These are phyloP conservation scores for Megathymus violae DNA, from an alignment of 1,140 invertebrate species.

Conservation along the genomic window DNA sequence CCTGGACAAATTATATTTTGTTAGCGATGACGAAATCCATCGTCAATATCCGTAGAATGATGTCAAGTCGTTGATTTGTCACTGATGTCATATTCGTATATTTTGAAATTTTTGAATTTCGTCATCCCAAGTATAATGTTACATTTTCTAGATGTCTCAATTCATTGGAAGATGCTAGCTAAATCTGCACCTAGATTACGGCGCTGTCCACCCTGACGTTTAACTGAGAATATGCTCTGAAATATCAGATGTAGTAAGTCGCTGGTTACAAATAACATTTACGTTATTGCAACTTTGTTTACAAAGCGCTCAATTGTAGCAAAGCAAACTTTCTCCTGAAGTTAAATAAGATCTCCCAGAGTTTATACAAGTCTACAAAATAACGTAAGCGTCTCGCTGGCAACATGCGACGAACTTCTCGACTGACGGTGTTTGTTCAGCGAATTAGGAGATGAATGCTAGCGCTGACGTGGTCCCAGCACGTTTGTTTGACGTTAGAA, in stretches of 20 bases:
- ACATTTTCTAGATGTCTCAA: too few species aligned
- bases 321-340: conserved; percentile 54
- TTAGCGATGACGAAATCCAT: too few species aligned
- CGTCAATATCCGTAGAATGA: too few species aligned
- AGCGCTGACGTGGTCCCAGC: conserved; percentile 51
- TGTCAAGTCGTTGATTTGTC: too few species aligned
- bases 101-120: too few species aligned
- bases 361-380: conserved; percentile 68
- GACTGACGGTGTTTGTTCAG: conserved; percentile 67
- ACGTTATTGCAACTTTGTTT: conserved; percentile 35
- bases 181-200: conserved; percentile 29
- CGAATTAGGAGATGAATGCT: conserved; percentile 66
- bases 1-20: too few species aligned
- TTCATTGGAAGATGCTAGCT: conserved; percentile 27
- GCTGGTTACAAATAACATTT: conserved; percentile 33
- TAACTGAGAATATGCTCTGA: conserved; percentile 25
- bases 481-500: conserved; percentile 66
- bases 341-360: conserved; percentile 73
- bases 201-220: conserved; percentile 20
- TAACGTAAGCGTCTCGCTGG: conserved; percentile 52
- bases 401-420: conserved; percentile 54
- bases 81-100: too few species aligned
- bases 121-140: too few species aligned
- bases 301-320: conserved; percentile 41
- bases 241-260: conserved; percentile 28